Conservation (phyloP, 2,888 invertebrate species). For the Rotaria magnacalcarata region DNA sequence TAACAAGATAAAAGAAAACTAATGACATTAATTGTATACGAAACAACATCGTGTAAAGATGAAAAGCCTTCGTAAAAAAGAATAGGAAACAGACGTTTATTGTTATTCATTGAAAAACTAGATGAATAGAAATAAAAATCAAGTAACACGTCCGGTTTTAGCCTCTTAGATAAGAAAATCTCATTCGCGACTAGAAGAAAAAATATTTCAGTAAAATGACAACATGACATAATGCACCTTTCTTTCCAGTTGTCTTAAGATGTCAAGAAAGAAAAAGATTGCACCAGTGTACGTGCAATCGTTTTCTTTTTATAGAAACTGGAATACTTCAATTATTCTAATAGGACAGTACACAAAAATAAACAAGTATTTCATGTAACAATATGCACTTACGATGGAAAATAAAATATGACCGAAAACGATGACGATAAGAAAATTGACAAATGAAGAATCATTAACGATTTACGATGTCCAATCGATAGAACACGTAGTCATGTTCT, state of each 20-base stretch:
- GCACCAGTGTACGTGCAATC: neutral
- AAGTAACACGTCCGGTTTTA: neutral
- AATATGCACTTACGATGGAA: neutral
- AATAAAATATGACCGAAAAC: neutral
- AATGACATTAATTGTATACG: neutral
- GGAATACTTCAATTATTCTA: neutral
- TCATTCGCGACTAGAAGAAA: too few relatives aligned
- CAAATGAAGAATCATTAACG: neutral
- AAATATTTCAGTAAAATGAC: too few relatives aligned
- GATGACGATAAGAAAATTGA: neutral
- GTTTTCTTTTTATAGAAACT: neutral
- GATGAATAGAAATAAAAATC: neutral
- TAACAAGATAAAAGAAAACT: neutral
- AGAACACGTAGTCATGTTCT: neutral
- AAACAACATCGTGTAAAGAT: neutral
- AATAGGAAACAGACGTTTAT: neutral
- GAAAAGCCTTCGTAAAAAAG: neutral
- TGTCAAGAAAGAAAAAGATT: neutral
- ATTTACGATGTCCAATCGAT: neutral
- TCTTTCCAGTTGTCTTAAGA: neutral
- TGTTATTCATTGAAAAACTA: neutral
- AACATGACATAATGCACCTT: constrained; percentile 1
- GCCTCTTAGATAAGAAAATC: neutral
- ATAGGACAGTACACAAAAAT: neutral
- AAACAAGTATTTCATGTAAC: neutral